These are phyloP conservation scores for Temnopleurus reevesii DNA, from an alignment of 53 echinoderm and acorn worm species.

Conservation along the genomic window DNA sequence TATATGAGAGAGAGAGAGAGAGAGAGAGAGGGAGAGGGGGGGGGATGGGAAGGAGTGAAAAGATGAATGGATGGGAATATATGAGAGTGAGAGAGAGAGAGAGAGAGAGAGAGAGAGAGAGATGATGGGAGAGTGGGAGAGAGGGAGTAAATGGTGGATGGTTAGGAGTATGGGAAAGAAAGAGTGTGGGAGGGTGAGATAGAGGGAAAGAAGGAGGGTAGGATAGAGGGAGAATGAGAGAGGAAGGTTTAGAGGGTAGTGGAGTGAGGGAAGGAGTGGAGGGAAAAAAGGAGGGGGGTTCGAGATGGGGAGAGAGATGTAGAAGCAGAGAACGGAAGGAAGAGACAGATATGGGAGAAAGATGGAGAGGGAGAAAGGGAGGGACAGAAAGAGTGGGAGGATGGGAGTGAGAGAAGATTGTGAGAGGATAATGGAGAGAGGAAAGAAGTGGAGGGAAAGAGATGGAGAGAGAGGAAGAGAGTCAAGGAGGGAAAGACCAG, in stretches of 20 bases:
- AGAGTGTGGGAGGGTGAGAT: too few relatives aligned
- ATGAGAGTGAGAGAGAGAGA: not conserved
- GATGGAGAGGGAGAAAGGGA: not conserved
- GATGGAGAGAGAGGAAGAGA: not conserved
- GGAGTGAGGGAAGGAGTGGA: not conserved
- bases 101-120: not conserved
- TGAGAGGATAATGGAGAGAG: not conserved
- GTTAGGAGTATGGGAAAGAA: too few relatives aligned
- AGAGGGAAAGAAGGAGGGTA: not conserved
- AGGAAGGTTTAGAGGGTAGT: not conserved
- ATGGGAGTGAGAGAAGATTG: not conserved
- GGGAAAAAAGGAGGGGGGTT: not conserved
- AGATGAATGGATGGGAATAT: not conserved
- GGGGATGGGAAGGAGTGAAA: not conserved
- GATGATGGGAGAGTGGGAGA: not conserved
- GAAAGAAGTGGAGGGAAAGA: too few relatives aligned
- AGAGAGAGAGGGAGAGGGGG: too few relatives aligned
- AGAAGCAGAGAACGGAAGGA: not conserved
- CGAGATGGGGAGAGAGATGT: not conserved
- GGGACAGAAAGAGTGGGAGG: not conserved
- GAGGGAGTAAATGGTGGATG: not conserved
- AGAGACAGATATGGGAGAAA: not conserved
- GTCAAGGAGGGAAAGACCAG: not conserved
- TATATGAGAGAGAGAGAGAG: too few relatives aligned
- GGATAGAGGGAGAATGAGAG: not conserved